Conservation (phyloP, 1,140 invertebrate genomes). For the Hycleus cichorii region DNA sequence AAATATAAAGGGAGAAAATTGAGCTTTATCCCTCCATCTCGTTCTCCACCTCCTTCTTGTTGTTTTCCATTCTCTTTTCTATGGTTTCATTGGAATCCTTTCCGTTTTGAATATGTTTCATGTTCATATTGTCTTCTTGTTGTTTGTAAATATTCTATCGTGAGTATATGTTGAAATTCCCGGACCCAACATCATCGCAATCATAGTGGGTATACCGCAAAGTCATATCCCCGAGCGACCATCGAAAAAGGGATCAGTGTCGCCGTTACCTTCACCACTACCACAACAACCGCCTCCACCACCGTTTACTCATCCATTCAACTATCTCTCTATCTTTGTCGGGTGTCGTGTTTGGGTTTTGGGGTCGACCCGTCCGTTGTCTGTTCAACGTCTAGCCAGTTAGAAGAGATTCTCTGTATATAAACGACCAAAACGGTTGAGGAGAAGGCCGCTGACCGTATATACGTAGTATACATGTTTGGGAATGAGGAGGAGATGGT, state of each 20-base stretch:
- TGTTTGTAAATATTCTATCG: slow-evolving; percentile 16
- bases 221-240: slow-evolving; percentile 15
- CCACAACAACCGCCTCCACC: too few relatives aligned
- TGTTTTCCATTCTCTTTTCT: too few relatives aligned
- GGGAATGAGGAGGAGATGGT: not conserved
- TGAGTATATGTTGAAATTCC: slow-evolving; percentile 20
- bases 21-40: too few relatives aligned
- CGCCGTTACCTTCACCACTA: too few relatives aligned
- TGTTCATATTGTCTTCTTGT: too few relatives aligned
- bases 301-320: too few relatives aligned
- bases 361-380: not conserved
- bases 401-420: not conserved
- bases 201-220: not conserved
- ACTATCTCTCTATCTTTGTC: too few relatives aligned
- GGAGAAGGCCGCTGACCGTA: not conserved
- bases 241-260: slow-evolving; percentile 7
- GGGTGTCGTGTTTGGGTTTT: too few relatives aligned
- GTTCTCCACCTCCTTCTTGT: too few relatives aligned
- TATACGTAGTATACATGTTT: not conserved
- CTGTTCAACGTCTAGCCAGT: slow-evolving; percentile 17
- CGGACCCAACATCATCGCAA: slow-evolving; percentile 4
- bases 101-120: too few relatives aligned
- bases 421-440: not conserved
- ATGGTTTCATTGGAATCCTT: too few relatives aligned
- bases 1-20: slow-evolving; percentile 15